phyloP scores from a whole-genome alignment of 2,888 invertebrate genomes.

The Torymus tubicola region DNA sequence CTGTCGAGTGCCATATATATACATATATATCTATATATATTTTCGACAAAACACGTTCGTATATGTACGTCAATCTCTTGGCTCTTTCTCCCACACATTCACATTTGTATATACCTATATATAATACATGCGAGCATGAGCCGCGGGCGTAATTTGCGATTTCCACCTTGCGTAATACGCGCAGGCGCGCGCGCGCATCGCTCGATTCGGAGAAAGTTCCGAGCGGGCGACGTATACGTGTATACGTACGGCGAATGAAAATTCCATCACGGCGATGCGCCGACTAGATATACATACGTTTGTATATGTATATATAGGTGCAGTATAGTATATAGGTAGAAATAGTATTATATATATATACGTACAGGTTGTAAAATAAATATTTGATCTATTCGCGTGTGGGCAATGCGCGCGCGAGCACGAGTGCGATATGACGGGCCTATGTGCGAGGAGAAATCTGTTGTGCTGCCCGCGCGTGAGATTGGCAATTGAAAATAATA shows the following conservation, averaged over 20 bases:
- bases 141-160: constrained; percentile 47
- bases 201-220: constrained; percentile 42
- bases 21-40: not conserved
- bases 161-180: constrained; percentile 50
- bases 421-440: not conserved
- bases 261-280: constrained; percentile 20
- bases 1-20: not conserved
- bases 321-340: too few relatives aligned
- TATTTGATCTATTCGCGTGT: constrained; percentile 45
- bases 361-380: constrained; percentile 45
- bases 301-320: too few relatives aligned
- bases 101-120: too few relatives aligned
- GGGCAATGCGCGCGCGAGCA: not conserved
- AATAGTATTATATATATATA: not conserved
- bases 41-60: not conserved
- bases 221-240: not conserved
- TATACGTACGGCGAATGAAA: not conserved
- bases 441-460: constrained; percentile 30
- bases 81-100: too few relatives aligned
- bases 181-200: constrained; percentile 6
- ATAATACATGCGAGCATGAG: not conserved
- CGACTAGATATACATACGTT: constrained; percentile 31
- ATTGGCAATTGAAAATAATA: constrained; percentile 43
- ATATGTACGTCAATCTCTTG: too few relatives aligned
- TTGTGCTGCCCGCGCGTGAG: constrained; percentile 1